Evolutionary conservation across 2,888 invertebrate genomes (phyloP), one percentile per base, ranked within the genome.

Genomic region (Agonopterix arenella): DNA sequence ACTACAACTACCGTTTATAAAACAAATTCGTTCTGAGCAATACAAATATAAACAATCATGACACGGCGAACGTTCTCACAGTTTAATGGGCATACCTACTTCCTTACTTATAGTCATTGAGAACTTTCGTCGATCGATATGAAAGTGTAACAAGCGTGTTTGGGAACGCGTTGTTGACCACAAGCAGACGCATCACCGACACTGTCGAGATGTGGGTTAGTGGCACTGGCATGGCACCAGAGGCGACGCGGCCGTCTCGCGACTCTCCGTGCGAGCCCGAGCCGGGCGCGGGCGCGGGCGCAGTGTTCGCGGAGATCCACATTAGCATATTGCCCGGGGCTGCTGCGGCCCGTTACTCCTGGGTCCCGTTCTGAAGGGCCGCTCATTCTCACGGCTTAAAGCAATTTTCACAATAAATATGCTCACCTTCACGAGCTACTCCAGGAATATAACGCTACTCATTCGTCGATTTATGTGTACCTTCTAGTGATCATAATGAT

Each of bases 61-160:
- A 52, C 41, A 49, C 43, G 49, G 49, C 47, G 40, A 36, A 44
- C 46, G 36, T 44, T 50, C 49, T 50, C 52, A 43, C 37, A 36
- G 45, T 37, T 42, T 49, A 46, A 47, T 45, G 48, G 48, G 43
- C 50, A 50, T 45, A 52, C 50, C 48, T 70, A 52, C 50, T 50
- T 70, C 68, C 70, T 28, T 67, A 68, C 70, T 73, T 68, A 65
- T 64, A 66, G 69, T 64, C 67, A 62, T 66, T 71, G 67, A 64
- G 66, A 80, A 82, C 80, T 83, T 86, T 85, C 83, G 70, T 79
- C 77, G 73, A 80, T 83, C 78, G 70, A 81, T 79, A 76, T 73
- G 84, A 86, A 86, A 86, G 86, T 86, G 80, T 82, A 82, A 80
- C 82, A 77, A 82, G 79, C 76, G 77, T 82, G 75, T 82, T 82